Evolutionary conservation across 2,113 vertebrate species (phyloP).

Genomic region (Electrona antarctica): DNA sequence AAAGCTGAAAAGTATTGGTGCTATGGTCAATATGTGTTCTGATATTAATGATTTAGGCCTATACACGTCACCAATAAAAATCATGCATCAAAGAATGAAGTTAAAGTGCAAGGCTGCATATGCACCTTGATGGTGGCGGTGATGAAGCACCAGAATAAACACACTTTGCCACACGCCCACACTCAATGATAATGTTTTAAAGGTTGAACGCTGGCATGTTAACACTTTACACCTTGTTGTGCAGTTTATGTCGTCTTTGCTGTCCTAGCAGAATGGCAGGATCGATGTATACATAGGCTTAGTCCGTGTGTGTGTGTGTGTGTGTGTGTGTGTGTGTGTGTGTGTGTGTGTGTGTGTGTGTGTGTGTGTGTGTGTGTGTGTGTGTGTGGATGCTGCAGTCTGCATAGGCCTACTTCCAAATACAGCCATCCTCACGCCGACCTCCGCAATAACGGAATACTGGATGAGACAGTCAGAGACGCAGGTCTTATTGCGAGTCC

Average conservation of each 20-base stretch:
- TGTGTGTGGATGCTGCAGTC: slow-evolving; percentile 61
- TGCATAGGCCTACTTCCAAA: slow-evolving; percentile 13
- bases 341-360: too few relatives aligned
- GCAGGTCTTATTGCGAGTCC: slow-evolving; percentile 11
- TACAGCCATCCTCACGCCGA: slow-evolving; percentile 17
- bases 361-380: too few relatives aligned
- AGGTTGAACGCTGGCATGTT: slow-evolving; percentile 26
- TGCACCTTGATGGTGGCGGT: neutral
- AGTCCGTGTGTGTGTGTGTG: slow-evolving; percentile 6
- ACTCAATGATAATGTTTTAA: neutral
- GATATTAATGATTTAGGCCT: neutral
- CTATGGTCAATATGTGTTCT: too few relatives aligned
- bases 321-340: neutral
- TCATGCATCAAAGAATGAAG: neutral
- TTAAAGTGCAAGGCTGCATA: too few relatives aligned
- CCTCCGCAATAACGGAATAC: slow-evolving; percentile 68
- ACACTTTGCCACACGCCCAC: neutral
- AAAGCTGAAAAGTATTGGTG: neutral
- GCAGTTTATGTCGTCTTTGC: slow-evolving; percentile 54
- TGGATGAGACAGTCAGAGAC: slow-evolving; percentile 49
- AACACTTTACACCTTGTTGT: slow-evolving; percentile 44
- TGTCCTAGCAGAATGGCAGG: slow-evolving; percentile 59
- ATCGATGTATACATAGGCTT: slow-evolving; percentile 53
- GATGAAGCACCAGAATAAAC: neutral
- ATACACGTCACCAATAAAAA: too few relatives aligned